These are phyloP conservation scores for Acanthopagrus latus DNA, from an alignment of 2,797 vertebrate genomes.

Conservation along the genomic window DNA sequence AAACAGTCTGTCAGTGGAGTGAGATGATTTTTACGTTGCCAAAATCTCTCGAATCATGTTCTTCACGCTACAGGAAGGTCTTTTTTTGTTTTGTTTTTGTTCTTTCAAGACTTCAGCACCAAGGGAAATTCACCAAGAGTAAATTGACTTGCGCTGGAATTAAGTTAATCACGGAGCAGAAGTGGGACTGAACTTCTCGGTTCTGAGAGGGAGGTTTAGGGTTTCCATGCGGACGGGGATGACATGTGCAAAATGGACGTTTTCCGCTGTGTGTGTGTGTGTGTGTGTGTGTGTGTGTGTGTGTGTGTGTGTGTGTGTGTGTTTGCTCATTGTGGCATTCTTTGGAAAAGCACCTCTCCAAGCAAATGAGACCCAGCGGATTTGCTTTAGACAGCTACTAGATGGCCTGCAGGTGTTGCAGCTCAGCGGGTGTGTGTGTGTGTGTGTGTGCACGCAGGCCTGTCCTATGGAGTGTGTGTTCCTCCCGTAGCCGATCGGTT, in stretches of 20 bases:
- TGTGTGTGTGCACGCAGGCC: constrained; percentile 13
- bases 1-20: constrained; percentile 60
- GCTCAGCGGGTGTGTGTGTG: constrained; percentile 55
- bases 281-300: constrained; percentile 52
- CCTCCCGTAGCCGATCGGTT: constrained; percentile 51
- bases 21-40: constrained; percentile 63
- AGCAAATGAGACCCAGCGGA: constrained; percentile 72
- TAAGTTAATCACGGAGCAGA: constrained; percentile 27
- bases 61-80: constrained; percentile 11
- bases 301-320: constrained; percentile 38
- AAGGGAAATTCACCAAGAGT: constrained; percentile 40
- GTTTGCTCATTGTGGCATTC: constrained; percentile 53
- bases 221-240: constrained; percentile 30
- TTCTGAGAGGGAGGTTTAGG: constrained; percentile 15
- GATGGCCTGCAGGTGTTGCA: constrained; percentile 78
- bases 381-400: constrained; percentile 74
- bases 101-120: constrained; percentile 17
- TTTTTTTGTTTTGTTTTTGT: constrained; percentile 9
- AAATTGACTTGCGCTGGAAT: constrained; percentile 14
- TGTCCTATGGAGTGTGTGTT: constrained; percentile 24
- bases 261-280: constrained; percentile 36
- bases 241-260: constrained; percentile 56
- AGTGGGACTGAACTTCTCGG: constrained; percentile 22
- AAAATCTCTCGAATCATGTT: constrained; percentile 53
- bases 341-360: constrained; percentile 66